Evolutionary conservation across 2,888 invertebrate species (phyloP).

Genomic region (Drosophila prolongata): DNA sequence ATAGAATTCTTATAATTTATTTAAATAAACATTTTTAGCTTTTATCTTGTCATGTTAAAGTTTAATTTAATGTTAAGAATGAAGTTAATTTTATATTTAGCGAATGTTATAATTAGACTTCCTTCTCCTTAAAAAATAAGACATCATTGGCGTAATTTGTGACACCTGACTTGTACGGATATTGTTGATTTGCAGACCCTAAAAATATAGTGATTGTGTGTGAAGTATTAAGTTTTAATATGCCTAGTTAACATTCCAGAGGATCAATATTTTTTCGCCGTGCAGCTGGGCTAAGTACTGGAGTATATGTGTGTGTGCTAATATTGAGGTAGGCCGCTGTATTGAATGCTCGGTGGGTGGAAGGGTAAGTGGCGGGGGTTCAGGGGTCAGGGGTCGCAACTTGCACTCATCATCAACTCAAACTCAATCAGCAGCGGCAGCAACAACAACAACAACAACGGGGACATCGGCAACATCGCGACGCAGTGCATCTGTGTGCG

Average conservation of each 20-base stretch:
- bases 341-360: slow-evolving; percentile 9
- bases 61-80: too few species aligned
- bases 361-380: background rate
- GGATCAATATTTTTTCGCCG: background rate
- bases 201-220: too few species aligned
- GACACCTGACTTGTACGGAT: too few species aligned
- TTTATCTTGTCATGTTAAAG: too few species aligned
- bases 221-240: too few species aligned
- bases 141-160: too few species aligned
- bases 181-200: too few species aligned
- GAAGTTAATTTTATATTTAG: too few species aligned
- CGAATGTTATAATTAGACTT: too few species aligned
- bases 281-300: slow-evolving; percentile 1
- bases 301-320: slow-evolving; percentile 22
- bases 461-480: slow-evolving; percentile 33
- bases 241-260: background rate
- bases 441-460: slow-evolving; percentile 42
- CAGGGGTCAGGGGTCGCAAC: slow-evolving; percentile 54
- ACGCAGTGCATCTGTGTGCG: slow-evolving; percentile 31
- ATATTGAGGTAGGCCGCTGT: slow-evolving; percentile 49
- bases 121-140: too few species aligned
- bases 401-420: slow-evolving; percentile 74
- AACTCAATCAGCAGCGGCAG: slow-evolving; percentile 68
- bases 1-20: too few species aligned
- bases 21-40: too few species aligned